Evolutionary conservation across 2,113 vertebrate genomes (phyloP).

Genomic region (Melozone crissalis): DNA sequence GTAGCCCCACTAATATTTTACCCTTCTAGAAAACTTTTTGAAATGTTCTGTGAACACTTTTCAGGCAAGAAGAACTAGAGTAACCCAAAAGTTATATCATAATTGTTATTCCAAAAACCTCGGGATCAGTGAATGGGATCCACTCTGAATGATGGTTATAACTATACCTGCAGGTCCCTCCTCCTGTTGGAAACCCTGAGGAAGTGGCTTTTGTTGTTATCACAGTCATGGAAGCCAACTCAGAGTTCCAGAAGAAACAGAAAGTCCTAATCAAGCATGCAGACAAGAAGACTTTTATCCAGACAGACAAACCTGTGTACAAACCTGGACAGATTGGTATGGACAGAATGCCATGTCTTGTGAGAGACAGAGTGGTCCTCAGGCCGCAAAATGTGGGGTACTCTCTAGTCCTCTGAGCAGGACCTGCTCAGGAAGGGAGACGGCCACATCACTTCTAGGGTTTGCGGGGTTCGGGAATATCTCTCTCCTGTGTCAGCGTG

Average conservation of each 20-base stretch:
- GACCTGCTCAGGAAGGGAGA: not conserved
- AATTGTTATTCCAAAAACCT: not conserved
- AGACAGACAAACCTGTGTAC: constrained; percentile 66
- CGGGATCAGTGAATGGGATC: not conserved
- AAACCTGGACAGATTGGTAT: constrained; percentile 60
- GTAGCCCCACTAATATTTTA: not conserved
- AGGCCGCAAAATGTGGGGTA: not conserved
- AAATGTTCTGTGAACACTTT: not conserved
- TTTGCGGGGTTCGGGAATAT: not conserved
- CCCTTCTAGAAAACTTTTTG: not conserved
- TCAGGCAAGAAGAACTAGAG: not conserved
- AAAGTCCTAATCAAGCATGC: constrained; percentile 39
- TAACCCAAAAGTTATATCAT: not conserved
- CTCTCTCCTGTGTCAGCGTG: not conserved
- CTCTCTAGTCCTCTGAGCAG: not conserved
- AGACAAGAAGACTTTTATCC: constrained; percentile 52
- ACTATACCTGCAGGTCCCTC: constrained; percentile 41
- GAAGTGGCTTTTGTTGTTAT: constrained; percentile 57
- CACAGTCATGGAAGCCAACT: constrained; percentile 6
- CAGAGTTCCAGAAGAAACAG: constrained; percentile 47
- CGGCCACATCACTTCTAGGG: not conserved
- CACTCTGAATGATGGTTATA: not conserved
- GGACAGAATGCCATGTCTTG: not conserved
- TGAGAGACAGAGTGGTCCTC: not conserved
- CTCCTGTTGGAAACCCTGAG: not conserved